Evolutionary conservation across 2,888 invertebrate genomes (phyloP).

Genomic region (Tholera decimalis): DNA sequence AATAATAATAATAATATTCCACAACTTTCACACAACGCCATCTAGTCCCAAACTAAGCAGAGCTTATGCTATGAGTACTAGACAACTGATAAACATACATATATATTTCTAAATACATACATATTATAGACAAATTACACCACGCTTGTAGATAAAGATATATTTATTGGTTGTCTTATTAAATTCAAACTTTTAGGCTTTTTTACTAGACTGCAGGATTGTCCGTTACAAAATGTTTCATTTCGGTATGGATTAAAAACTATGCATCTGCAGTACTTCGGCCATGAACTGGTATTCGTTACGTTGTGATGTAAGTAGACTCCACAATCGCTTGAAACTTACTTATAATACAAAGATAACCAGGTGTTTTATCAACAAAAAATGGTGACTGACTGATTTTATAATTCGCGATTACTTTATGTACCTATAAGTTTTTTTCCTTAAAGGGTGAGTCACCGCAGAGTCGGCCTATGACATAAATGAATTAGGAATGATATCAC

Average conservation of each 20-base stretch:
- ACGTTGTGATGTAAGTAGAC: conserved; percentile 1
- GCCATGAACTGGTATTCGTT: not conserved
- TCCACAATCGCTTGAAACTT: conserved; percentile 14
- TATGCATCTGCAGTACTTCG: not conserved
- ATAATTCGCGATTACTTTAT: conserved; percentile 10
- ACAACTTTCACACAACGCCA: too few species aligned
- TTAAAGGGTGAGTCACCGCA: conserved; percentile 14
- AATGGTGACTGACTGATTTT: conserved; percentile 2
- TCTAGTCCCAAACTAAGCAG: too few species aligned
- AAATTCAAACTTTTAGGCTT: too few species aligned
- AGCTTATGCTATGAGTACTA: too few species aligned
- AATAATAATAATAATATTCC: too few species aligned
- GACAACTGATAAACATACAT: too few species aligned
- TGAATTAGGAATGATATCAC: not conserved
- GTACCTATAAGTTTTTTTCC: conserved; percentile 24
- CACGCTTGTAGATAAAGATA: too few species aligned
- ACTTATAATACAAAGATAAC: conserved; percentile 1
- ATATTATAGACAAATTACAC: too few species aligned
- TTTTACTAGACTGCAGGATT: too few species aligned
- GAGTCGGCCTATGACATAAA: not conserved
- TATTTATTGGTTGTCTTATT: too few species aligned
- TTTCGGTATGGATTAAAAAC: too few species aligned
- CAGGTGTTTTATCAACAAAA: conserved; percentile 7
- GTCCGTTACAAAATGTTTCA: not conserved
- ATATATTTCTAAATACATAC: too few species aligned